Conservation (phyloP, 2,888 invertebrate species). For the Eurois occulta region DNA sequence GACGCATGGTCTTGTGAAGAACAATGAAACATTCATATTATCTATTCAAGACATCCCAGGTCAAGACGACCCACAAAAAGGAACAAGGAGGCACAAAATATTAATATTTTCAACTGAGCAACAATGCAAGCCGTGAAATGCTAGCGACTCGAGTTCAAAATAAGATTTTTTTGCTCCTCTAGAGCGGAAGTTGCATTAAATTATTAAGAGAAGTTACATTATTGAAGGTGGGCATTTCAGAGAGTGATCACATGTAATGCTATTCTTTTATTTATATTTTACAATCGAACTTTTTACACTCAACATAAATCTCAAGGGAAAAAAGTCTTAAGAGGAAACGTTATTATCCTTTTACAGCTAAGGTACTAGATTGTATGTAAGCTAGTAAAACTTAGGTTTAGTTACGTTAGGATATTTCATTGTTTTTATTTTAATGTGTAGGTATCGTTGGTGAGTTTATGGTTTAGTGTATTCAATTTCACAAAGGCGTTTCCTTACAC, state of each 20-base stretch:
- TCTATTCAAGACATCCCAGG: slow-evolving; percentile 79
- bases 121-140: slow-evolving; percentile 65
- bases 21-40: slow-evolving; percentile 76
- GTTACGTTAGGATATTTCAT: not conserved
- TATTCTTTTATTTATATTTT: not conserved
- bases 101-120: slow-evolving; percentile 73
- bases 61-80: slow-evolving; percentile 68
- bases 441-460: not conserved
- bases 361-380: not conserved
- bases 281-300: not conserved
- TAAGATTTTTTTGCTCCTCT: slow-evolving; percentile 26
- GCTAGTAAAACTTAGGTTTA: not conserved
- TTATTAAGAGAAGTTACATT: slow-evolving; percentile 17
- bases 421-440: not conserved
- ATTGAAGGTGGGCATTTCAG: not conserved
- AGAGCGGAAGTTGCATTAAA: slow-evolving; percentile 16
- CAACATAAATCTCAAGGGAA: not conserved
- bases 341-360: not conserved
- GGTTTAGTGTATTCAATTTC: not conserved
- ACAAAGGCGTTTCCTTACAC: not conserved
- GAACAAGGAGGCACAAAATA: slow-evolving; percentile 66
- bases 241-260: too few relatives aligned
- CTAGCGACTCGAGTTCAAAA: slow-evolving; percentile 25
- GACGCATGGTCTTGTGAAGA: slow-evolving; percentile 68
- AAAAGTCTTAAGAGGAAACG: not conserved